Evolutionary conservation across 2,797 vertebrate genomes (phyloP).

Genomic region (Brotula barbata): DNA sequence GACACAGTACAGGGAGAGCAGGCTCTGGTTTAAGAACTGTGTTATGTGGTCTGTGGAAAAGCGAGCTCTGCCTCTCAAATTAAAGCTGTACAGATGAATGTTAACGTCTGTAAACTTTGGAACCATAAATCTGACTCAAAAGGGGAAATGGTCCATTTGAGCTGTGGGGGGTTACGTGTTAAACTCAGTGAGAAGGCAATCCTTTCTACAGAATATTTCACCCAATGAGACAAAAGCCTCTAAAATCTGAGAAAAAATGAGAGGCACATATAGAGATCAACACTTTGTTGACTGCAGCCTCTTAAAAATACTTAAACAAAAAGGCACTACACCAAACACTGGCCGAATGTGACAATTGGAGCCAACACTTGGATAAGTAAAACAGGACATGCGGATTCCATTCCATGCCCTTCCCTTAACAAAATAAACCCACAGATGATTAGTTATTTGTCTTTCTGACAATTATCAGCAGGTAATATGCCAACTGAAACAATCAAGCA

Average conservation of each 20-base stretch:
- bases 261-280: background rate
- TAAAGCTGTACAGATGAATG: background rate
- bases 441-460: background rate
- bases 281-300: constrained; percentile 3
- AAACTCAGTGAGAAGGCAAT: background rate
- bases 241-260: background rate
- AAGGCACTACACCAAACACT: background rate
- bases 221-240: no score
- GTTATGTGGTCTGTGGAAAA: background rate
- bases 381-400: constrained; percentile 6
- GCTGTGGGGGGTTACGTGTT: background rate
- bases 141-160: background rate
- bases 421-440: background rate
- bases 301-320: background rate
- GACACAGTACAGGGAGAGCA: background rate
- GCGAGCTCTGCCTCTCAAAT: background rate
- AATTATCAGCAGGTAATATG: background rate
- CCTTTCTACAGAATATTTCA: background rate
- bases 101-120: background rate
- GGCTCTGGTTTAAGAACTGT: constrained; percentile 2
- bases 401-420: constrained; percentile 8
- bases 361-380: constrained; percentile 1
- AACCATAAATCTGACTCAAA: background rate
- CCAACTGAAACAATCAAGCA: constrained; percentile 4
- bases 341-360: background rate